Conservation (phyloP, 2,888 invertebrate species). For the Chrysomela aeneicollis region DNA sequence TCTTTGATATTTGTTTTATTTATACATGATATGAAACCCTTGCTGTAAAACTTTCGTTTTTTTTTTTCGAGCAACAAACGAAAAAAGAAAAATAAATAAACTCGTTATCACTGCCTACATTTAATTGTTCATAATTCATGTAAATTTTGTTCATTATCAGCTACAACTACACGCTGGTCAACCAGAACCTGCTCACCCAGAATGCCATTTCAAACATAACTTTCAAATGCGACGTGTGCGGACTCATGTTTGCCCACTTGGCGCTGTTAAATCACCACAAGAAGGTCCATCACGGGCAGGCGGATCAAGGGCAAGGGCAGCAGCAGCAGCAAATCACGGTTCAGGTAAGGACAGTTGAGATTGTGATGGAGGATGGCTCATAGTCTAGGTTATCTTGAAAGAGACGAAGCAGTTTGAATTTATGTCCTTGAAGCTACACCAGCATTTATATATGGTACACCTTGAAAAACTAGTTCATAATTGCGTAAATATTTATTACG, state of each 20-base stretch:
- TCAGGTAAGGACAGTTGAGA: slow-evolving; percentile 50
- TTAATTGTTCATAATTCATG: no score
- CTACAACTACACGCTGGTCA: slow-evolving; percentile 82
- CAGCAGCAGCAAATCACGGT: slow-evolving; percentile 58
- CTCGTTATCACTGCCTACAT: no score
- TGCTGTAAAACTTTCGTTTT: no score
- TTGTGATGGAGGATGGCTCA: no score
- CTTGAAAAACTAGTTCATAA: not conserved
- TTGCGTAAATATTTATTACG: not conserved
- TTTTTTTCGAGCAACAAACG: no score
- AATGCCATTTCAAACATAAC: slow-evolving; percentile 83
- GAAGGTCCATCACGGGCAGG: slow-evolving; percentile 76
- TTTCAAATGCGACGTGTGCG: slow-evolving; percentile 89
- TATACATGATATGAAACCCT: no score
- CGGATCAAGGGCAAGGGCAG: slow-evolving; percentile 61
- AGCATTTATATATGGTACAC: no score
- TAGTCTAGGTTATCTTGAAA: no score
- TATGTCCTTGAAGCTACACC: no score
- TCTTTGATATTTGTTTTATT: no score
- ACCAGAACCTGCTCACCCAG: slow-evolving; percentile 85
- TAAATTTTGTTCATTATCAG: slow-evolving; percentile 51
- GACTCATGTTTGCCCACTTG: slow-evolving; percentile 84
- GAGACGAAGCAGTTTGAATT: no score
- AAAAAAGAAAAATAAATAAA: no score
- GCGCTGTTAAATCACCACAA: slow-evolving; percentile 86